Percentiles rank a stretch among this genome's conserved stretches.
Evolutionary conservation across 2,797 vertebrate genomes (phyloP).

Genomic region (Artibeus lituratus): DNA sequence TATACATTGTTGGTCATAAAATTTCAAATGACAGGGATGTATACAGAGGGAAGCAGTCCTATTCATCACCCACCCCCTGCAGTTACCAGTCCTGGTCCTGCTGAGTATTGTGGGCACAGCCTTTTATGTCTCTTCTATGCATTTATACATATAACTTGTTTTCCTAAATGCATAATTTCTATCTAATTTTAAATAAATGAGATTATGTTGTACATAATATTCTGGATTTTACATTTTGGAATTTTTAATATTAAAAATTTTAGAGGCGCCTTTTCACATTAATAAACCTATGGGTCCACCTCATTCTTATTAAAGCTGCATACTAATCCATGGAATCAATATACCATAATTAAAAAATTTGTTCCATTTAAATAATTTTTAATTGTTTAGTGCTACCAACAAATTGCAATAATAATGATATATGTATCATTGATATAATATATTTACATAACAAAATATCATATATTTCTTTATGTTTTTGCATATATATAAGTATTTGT

Average conservation of each 20-base stretch:
- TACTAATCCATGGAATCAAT: not conserved
- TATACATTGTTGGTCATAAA: not conserved
- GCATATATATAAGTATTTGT: not conserved
- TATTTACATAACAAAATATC: too few species aligned
- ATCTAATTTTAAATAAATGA: not conserved
- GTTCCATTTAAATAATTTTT: not conserved
- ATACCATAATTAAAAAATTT: not conserved
- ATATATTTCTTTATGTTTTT: not conserved
- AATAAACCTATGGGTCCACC: not conserved
- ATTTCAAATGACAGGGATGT: not conserved
- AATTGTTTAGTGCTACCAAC: not conserved
- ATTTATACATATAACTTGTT: not conserved
- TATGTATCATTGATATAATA: too few species aligned
- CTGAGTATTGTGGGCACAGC: too few species aligned
- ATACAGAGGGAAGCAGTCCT: not conserved
- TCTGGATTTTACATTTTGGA: not conserved
- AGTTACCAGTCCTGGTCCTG: accelerated
- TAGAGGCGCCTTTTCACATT: not conserved
- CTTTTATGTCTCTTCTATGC: not conserved
- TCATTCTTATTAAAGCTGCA: not conserved
- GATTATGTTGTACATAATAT: not conserved
- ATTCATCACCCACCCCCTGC: not conserved
- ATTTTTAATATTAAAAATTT: not conserved
- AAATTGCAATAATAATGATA: not conserved
- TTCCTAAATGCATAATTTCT: not conserved